These are phyloP conservation scores for Dendrocincla tyrannina DNA, from an alignment of 2,797 vertebrate species.

Conservation along the genomic window DNA sequence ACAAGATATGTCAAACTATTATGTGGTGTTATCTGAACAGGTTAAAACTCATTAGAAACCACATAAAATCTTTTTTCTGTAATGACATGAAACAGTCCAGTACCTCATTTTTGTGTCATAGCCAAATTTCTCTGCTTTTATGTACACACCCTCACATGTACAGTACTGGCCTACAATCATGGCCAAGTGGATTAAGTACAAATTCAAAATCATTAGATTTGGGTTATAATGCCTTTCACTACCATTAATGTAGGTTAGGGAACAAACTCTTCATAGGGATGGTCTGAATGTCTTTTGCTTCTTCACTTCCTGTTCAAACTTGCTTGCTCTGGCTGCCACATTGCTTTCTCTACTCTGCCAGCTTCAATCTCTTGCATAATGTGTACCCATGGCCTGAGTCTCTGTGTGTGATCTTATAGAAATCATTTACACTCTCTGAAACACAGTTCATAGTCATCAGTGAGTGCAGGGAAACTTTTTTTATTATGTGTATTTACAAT, in stretches of 20 bases:
- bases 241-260: not conserved
- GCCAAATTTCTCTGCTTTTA: conserved; percentile 11
- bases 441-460: not conserved
- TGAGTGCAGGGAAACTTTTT: not conserved
- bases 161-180: not conserved
- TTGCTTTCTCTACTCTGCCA: not conserved
- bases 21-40: conserved; percentile 45
- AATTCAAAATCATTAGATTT: not conserved
- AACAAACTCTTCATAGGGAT: not conserved
- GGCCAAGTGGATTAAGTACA: not conserved
- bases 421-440: not conserved
- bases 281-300: not conserved
- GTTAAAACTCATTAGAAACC: conserved; percentile 65
- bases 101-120: conserved; percentile 20
- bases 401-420: not conserved
- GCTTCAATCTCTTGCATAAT: not conserved
- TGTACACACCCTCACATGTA: not conserved
- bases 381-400: not conserved
- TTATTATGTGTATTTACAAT: not conserved
- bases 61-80: conserved; percentile 37
- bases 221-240: not conserved
- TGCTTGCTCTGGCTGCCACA: not conserved
- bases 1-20: conserved; percentile 41
- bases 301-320: not conserved
- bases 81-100: not conserved